phyloP scores from a whole-genome alignment of 1,140 invertebrate species.

The Drosophila dunni region DNA sequence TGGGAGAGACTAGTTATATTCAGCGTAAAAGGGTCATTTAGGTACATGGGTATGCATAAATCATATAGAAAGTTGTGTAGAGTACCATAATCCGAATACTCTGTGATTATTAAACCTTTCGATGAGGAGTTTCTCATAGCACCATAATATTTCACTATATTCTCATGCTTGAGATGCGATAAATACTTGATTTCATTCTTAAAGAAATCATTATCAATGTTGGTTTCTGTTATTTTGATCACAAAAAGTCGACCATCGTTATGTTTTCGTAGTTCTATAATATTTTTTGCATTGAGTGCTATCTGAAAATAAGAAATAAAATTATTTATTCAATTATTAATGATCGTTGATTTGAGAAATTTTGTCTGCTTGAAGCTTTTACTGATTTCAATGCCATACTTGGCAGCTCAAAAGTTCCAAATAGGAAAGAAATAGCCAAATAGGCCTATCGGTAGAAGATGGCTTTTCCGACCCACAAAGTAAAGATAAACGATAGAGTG shows the following conservation, averaged over 20 bases:
- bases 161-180: slow-evolving; percentile 1
- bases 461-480: too few relatives aligned
- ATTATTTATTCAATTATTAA: too few relatives aligned
- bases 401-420: too few relatives aligned
- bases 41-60: not conserved
- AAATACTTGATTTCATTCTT: slow-evolving; percentile 11
- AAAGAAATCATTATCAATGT: not conserved
- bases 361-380: too few relatives aligned
- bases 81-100: slow-evolving; percentile 6
- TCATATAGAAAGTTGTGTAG: not conserved
- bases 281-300: not conserved
- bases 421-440: too few relatives aligned
- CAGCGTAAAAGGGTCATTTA: not conserved
- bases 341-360: too few relatives aligned
- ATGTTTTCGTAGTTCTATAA: not conserved
- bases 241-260: not conserved
- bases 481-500: too few relatives aligned
- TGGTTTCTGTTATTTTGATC: not conserved
- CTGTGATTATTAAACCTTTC: not conserved
- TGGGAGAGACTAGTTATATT: not conserved
- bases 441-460: too few relatives aligned
- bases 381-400: too few relatives aligned
- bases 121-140: not conserved
- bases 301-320: not conserved
- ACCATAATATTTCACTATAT: not conserved